Evolutionary conservation across 2,113 vertebrate species (phyloP).

Genomic region (Orthonyx spaldingii): DNA sequence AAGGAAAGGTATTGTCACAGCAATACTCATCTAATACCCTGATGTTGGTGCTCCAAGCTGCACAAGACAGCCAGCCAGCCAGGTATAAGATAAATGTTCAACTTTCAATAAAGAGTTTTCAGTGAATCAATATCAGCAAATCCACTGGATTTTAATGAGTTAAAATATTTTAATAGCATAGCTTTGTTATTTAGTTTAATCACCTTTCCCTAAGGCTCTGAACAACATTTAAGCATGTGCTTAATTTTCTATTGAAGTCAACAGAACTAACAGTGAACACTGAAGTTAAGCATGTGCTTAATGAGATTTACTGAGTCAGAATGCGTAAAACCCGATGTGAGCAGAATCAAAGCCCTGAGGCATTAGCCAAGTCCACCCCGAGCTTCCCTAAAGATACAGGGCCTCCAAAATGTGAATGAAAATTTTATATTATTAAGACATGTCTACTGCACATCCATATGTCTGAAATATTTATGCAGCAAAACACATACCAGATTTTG

Average conservation of each 20-base stretch:
- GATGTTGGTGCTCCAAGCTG: not conserved
- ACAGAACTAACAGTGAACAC: not conserved
- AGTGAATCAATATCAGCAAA: not conserved
- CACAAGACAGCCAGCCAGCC: not conserved
- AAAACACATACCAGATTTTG: not conserved
- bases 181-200: constrained; percentile 34
- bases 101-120: not conserved
- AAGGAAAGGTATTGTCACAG: not conserved
- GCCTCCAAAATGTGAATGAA: not conserved
- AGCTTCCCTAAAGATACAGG: not conserved
- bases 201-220: constrained; percentile 5
- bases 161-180: not conserved
- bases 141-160: constrained; percentile 2
- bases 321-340: not conserved
- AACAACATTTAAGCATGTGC: constrained; percentile 33
- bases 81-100: not conserved
- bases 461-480: not conserved
- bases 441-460: not conserved
- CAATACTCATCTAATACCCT: not conserved
- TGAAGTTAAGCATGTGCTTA: constrained; percentile 14
- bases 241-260: constrained; percentile 24
- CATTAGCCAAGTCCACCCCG: not conserved
- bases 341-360: constrained; percentile 16
- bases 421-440: not conserved
- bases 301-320: constrained; percentile 44